Evolutionary conservation across 2,113 vertebrate species (phyloP), one percentile per base, ranked within the genome.

Genomic region (human): DNA sequence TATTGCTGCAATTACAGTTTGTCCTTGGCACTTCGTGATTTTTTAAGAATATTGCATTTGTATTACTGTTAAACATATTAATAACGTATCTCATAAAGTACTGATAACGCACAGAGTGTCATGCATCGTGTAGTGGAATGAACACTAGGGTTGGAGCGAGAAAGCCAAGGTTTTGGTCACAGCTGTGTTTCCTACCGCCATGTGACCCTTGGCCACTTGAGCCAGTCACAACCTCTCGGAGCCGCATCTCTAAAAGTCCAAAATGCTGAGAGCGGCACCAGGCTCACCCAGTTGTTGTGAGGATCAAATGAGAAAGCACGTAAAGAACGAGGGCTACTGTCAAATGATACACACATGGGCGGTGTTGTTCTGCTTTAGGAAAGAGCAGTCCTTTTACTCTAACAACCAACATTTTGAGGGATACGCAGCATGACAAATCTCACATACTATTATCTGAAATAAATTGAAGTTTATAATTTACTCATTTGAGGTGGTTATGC

Each of bases 21-120:
- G 50, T 78, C 92, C 91, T 92, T 75, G 81, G 92, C 92, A 68
- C 64, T 20, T 61, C 7, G 27, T 14, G 25, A 13, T 8, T 76
- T 64, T 72, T 93, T 90, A 90, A 40, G 50, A 32, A 32, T 35
- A 18, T 70, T 82, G 16, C 82, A n/a, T 93, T 92, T 96, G 40
- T 91, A 66, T 93, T 66, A 20, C 70, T 73, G 25, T 90, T 87
- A 17, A 22, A 93, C 52, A 66, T 81, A 70, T 90, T 93, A 97
- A 55, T 88, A 92, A 81, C 32, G 52, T 80, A 32, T 55, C 89
- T 81, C 68, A 45, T 90, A 64, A 92, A 72, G 75, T 83, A 8
- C 73, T 35, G 57, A 45, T 88, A 90, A 22, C n/a, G 64, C n/a
- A 17, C 35, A 88, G 59, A 57, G 80, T 25, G 50, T 45, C 75